These are phyloP conservation scores for Drosophila arizonae DNA, from an alignment of 1,140 invertebrate genomes.

Conservation along the genomic window DNA sequence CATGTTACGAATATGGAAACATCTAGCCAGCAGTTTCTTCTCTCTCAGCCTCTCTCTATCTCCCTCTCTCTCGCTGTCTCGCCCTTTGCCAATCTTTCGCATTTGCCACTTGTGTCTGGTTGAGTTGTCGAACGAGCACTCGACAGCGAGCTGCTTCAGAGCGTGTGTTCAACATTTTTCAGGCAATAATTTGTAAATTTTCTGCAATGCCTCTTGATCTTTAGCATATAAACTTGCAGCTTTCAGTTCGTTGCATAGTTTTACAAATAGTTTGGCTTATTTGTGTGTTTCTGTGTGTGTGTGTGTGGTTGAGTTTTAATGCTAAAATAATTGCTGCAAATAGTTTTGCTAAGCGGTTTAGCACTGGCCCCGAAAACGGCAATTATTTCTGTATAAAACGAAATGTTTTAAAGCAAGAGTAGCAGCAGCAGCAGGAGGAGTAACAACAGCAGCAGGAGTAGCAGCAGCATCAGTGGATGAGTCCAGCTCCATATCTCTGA, in stretches of 20 bases:
- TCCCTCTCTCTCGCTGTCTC: not conserved
- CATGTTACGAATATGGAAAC: conserved; percentile 36
- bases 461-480: not conserved
- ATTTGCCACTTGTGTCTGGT: conserved; percentile 49
- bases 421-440: not conserved
- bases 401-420: conserved; percentile 13
- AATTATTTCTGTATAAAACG: conserved; percentile 28
- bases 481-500: conserved; percentile 14
- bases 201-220: conserved; percentile 58
- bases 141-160: conserved; percentile 35
- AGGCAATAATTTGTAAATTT: conserved; percentile 54
- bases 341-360: conserved; percentile 53
- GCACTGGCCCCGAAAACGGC: conserved; percentile 22
- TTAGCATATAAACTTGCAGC: conserved; percentile 59
- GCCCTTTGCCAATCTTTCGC: conserved; percentile 6
- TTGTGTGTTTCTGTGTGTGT: not conserved
- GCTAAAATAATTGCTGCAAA: conserved; percentile 65
- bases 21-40: not conserved
- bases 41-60: not conserved
- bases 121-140: conserved; percentile 45
- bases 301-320: conserved; percentile 64
- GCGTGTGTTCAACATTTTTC: conserved; percentile 48
- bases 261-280: conserved; percentile 30
- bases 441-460: not conserved
- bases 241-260: conserved; percentile 46